These are phyloP conservation scores for Diglossa cyanea DNA, from an alignment of 2,797 vertebrate genomes.

Conservation along the genomic window DNA sequence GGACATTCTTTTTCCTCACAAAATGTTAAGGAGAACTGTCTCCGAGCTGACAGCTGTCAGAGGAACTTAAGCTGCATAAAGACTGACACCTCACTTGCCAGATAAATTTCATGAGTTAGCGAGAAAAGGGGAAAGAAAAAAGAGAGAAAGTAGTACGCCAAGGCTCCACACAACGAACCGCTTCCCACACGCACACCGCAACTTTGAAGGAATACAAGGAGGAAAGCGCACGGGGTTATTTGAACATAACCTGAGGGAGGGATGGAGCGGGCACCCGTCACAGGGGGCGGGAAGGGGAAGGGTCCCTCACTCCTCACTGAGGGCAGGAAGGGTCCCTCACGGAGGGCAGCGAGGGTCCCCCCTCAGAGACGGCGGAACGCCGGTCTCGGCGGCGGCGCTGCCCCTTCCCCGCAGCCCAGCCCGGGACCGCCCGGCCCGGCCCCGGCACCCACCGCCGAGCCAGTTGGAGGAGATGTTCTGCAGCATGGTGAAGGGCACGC, in stretches of 20 bases:
- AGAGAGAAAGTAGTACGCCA: accelerated
- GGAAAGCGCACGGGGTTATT: accelerated
- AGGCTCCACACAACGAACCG: neutral
- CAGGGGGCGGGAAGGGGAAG: neutral
- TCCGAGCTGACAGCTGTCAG: neutral
- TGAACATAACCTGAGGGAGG: accelerated
- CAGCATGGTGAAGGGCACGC: constrained; percentile 77
- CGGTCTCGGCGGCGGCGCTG: neutral
- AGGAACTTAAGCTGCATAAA: neutral
- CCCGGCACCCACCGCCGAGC: constrained; percentile 70
- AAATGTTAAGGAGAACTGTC: neutral
- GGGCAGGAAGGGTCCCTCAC: neutral
- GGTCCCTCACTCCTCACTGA: neutral
- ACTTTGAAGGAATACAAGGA: neutral
- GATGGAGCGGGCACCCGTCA: no score
- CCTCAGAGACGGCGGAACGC: neutral
- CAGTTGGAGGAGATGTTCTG: constrained; percentile 77
- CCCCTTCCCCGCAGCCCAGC: neutral
- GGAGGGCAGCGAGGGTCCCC: no score
- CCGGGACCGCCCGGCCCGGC: neutral
- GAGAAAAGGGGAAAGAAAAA: accelerated
- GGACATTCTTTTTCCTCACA: neutral
- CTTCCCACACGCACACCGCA: neutral
- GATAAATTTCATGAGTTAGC: neutral
- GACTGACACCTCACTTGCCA: neutral